phyloP scores from a whole-genome alignment of 1,140 invertebrate genomes.

The Drosophila tristis region DNA sequence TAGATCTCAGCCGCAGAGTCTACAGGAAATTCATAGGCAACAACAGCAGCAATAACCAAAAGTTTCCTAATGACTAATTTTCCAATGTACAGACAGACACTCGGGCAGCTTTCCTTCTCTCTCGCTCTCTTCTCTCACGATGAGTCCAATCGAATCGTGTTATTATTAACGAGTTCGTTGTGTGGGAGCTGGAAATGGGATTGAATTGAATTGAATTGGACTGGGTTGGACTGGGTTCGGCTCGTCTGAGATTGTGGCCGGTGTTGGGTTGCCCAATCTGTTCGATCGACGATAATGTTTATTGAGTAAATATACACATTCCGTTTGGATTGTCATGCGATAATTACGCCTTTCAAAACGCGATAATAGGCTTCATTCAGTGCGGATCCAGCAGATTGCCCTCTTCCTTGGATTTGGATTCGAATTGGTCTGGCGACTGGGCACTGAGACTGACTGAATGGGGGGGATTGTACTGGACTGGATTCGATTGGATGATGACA shows the following conservation, averaged over 20 bases:
- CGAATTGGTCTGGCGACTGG: not conserved
- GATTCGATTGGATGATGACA: conserved; percentile 4
- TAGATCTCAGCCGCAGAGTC: too few relatives aligned
- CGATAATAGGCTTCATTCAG: conserved; percentile 78
- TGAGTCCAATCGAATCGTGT: conserved; percentile 19
- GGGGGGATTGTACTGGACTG: not conserved
- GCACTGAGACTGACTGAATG: not conserved
- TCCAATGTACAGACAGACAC: conserved; percentile 26
- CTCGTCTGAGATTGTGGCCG: not conserved
- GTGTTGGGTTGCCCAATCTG: conserved; percentile 30
- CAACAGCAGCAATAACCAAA: not conserved
- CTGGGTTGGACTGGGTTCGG: not conserved
- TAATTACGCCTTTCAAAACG: conserved; percentile 78
- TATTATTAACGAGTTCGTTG: conserved; percentile 11
- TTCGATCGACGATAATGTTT: conserved; percentile 51
- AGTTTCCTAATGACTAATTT: conserved; percentile 47
- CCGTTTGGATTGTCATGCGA: conserved; percentile 74
- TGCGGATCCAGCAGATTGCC: conserved; percentile 48
- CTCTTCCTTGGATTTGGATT: conserved; percentile 26
- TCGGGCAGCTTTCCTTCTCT: conserved; percentile 4
- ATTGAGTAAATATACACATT: conserved; percentile 62
- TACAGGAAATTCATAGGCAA: conserved; percentile 29
- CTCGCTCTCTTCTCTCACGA: conserved; percentile 28
- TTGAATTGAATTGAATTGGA: conserved; percentile 29
- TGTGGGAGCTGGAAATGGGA: conserved; percentile 43